Evolutionary conservation across 2,888 invertebrate species (phyloP).

Genomic region (Cheilosia soror): DNA sequence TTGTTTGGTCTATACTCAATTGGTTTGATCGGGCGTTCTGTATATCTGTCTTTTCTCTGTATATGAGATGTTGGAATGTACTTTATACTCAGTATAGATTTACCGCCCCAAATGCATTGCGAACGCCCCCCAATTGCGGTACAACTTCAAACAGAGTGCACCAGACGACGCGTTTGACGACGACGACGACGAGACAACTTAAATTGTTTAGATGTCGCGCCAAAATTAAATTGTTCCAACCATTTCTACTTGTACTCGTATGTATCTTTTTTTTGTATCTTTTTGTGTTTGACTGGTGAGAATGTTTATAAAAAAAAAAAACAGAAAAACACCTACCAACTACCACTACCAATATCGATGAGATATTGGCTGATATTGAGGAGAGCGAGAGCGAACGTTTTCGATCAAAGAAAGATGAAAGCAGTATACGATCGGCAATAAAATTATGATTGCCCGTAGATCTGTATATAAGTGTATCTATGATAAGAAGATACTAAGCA

Average conservation of each 20-base stretch:
- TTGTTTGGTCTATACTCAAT: constrained; percentile 71
- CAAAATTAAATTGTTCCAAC: constrained; percentile 48
- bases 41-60: not conserved
- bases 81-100: not conserved
- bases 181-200: constrained; percentile 29
- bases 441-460: constrained; percentile 42
- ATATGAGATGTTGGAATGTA: constrained; percentile 29
- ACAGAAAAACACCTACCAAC: not conserved
- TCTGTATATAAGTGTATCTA: not conserved
- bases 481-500: constrained; percentile 33
- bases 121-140: constrained; percentile 67
- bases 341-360: constrained; percentile 31
- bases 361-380: constrained; percentile 57
- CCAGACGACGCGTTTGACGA: constrained; percentile 51
- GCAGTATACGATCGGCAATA: constrained; percentile 15
- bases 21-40: constrained; percentile 46
- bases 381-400: constrained; percentile 40
- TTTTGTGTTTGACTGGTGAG: constrained; percentile 31
- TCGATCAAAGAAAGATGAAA: constrained; percentile 70
- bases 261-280: constrained; percentile 4
- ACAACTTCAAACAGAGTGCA: constrained; percentile 60
- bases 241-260: constrained; percentile 9
- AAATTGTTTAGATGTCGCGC: constrained; percentile 67
- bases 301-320: constrained; percentile 30
- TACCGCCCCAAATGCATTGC: constrained; percentile 69